Conservation (phyloP, 2,797 vertebrate species). For the Sebastes taczanowskii region DNA sequence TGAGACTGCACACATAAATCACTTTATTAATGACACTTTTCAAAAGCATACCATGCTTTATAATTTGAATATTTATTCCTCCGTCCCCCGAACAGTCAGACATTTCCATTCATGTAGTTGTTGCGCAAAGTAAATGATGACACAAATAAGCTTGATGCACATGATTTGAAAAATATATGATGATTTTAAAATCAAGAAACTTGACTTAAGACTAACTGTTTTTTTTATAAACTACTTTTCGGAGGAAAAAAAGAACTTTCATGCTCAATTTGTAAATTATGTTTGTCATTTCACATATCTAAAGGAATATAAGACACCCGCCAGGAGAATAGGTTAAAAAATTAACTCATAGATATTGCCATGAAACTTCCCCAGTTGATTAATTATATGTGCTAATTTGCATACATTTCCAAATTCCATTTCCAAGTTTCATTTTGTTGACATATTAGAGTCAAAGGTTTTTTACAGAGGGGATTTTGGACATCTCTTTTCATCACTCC, state of each 20-base stretch:
- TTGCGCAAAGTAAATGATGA: neutral
- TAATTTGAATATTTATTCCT: neutral
- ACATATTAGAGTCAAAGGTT: too few species aligned
- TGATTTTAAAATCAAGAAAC: neutral
- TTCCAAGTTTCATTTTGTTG: too few species aligned
- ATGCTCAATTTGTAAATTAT: neutral
- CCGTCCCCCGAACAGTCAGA: neutral
- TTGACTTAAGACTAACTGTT: neutral
- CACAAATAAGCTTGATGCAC: neutral
- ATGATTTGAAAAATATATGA: neutral
- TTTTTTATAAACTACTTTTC: neutral
- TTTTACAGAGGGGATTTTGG: too few species aligned
- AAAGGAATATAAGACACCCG: neutral
- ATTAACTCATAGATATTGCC: too few species aligned
- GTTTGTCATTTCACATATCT: neutral
- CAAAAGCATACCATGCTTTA: neutral
- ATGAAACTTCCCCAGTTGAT: too few species aligned
- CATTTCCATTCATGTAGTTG: neutral
- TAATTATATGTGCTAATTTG: too few species aligned
- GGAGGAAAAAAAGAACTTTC: fast-evolving
- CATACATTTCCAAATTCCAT: too few species aligned
- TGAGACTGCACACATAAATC: neutral
- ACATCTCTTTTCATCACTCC: too few species aligned
- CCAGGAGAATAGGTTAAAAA: too few species aligned
- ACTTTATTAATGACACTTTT: neutral